Evolutionary conservation across 2,888 invertebrate species (phyloP).

Genomic region (Formica aserva): DNA sequence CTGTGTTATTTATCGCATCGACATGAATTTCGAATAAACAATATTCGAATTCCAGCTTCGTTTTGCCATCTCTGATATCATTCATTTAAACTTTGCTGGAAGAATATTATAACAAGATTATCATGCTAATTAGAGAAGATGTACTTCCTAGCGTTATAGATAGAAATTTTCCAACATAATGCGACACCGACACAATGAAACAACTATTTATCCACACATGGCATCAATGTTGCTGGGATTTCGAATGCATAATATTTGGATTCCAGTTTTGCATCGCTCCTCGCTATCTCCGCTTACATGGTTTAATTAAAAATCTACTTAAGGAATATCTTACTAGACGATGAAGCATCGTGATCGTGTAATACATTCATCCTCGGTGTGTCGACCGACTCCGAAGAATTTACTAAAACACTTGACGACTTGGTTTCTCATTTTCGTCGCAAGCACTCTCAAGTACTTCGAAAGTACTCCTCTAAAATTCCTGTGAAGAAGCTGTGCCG

Average conservation of each 20-base stretch:
- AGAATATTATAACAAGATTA: background rate
- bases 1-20: background rate
- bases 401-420: conserved; percentile 7
- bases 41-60: background rate
- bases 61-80: background rate
- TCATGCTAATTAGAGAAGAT: background rate
- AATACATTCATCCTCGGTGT: background rate
- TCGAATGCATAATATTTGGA: background rate
- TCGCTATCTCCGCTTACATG: background rate
- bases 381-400: background rate
- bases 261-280: background rate
- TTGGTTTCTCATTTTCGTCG: conserved; percentile 41
- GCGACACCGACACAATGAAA: too few species aligned
- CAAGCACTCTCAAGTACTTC: conserved; percentile 26
- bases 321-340: background rate
- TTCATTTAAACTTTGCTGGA: background rate
- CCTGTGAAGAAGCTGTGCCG: background rate
- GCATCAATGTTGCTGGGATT: conserved; percentile 6
- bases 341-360: background rate
- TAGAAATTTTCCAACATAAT: background rate
- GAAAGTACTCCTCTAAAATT: conserved; percentile 11
- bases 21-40: background rate
- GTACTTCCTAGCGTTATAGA: background rate
- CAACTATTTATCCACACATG: background rate
- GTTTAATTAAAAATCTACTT: conserved; percentile 1